Conservation (phyloP, 2,888 invertebrate species). For the Notodonta ziczac region DNA sequence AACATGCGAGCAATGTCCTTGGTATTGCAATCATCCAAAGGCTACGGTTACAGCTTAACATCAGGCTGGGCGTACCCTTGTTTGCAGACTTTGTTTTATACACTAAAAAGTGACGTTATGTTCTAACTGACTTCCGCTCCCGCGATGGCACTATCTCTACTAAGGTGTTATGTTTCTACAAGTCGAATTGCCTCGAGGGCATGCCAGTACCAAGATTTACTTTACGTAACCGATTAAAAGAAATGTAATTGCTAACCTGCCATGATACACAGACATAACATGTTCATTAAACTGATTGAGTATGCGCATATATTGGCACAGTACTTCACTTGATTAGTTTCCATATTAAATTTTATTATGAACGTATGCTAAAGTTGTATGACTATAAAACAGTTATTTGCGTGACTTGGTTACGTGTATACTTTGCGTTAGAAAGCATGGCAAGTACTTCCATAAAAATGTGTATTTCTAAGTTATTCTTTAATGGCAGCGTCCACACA, state of each 20-base stretch:
- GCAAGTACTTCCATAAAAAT: neutral
- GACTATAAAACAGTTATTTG: slow-evolving; percentile 4
- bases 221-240: slow-evolving; percentile 2
- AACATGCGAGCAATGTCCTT: too few relatives aligned
- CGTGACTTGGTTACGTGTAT: slow-evolving; percentile 1
- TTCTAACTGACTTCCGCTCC: too few relatives aligned
- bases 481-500: neutral
- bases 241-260: neutral
- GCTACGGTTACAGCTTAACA: too few relatives aligned
- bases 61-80: too few relatives aligned
- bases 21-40: too few relatives aligned
- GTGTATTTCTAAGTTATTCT: neutral
- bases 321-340: slow-evolving; percentile 11
- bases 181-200: too few relatives aligned
- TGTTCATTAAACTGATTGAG: slow-evolving; percentile 1
- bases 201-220: neutral
- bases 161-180: too few relatives aligned
- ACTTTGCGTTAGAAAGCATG: neutral
- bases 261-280: neutral
- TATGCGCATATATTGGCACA: slow-evolving; percentile 19
- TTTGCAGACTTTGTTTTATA: too few relatives aligned
- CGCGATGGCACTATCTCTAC: too few relatives aligned
- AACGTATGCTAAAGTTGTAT: slow-evolving; percentile 18
- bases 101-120: too few relatives aligned
- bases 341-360: slow-evolving; percentile 16